Conservation (phyloP, 1,140 invertebrate genomes). For the Ctenoplectra terminalis region DNA sequence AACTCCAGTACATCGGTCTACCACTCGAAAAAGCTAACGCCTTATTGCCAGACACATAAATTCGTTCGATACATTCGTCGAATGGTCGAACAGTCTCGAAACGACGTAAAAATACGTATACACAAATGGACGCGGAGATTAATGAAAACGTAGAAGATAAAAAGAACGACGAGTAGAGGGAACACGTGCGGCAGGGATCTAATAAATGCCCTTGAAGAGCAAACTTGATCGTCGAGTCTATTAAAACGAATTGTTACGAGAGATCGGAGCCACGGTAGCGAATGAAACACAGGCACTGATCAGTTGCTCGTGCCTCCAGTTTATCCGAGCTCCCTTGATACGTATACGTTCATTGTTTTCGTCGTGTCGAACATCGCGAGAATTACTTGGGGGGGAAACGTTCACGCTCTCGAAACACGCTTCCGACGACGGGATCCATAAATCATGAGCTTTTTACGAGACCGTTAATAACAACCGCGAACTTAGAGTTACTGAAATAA, state of each 20-base stretch:
- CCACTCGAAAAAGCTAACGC: neutral
- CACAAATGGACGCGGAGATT: conserved; percentile 4
- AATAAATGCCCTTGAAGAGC: conserved; percentile 40
- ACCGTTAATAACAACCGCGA: conserved; percentile 17
- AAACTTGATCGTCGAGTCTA: conserved; percentile 25
- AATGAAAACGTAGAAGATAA: conserved; percentile 31
- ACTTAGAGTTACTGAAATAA: neutral
- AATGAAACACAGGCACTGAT: conserved; percentile 16
- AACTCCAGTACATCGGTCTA: no score
- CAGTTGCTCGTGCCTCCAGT: neutral
- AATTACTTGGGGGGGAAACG: neutral
- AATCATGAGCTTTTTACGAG: conserved; percentile 35
- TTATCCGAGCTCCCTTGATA: neutral
- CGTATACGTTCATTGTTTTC: conserved; percentile 14
- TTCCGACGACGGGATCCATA: conserved; percentile 28
- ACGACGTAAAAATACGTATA: neutral
- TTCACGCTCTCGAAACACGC: conserved; percentile 15
- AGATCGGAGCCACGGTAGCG: conserved; percentile 13
- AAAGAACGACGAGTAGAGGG: neutral
- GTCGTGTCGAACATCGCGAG: neutral
- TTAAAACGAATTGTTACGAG: conserved; percentile 44
- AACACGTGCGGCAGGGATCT: conserved; percentile 28
- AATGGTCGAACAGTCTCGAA: neutral
- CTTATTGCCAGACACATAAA: conserved; percentile 15
- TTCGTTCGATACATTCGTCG: conserved; percentile 2